Evolutionary conservation across 2,113 vertebrate species (phyloP), one percentile per base, ranked within the genome.

Genomic region (Hassar affinis): DNA sequence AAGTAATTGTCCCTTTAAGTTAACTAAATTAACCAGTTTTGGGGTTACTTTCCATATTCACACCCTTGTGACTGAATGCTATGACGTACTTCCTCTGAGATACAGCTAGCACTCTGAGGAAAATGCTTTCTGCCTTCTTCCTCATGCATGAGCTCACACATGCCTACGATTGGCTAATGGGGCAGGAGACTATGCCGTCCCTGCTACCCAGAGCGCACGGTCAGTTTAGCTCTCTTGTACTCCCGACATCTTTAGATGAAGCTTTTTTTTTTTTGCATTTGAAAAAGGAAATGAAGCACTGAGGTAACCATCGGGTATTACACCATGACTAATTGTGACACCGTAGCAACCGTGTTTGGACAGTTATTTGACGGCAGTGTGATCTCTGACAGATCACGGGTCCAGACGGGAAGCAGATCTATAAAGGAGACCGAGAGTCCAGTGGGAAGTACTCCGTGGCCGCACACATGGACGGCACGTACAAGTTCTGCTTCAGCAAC

Each of bases 401-500:
- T n/a, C 98, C 98, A 5, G 98, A 99, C 56, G 98, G 97, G 2
- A 98, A 98, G 92, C 96, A 96, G 86, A 97, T 99, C 84, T 96
- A 99, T 84, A 99, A 98, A 95, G 98, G 98, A 0, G 98, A 99
- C 81, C 87, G 97, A 38, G 98, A 99, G 88, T 99, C 98, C 89
- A 99, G 96, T 74, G 98, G 98, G 71, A 99, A 99, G 85, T 99
- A 99, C 89, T 99, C 97, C 0, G 98, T 99, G 87, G 97, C 98
- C 0, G 98, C 98, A 14, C 98, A 99, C 90, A 99, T 98, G 97
- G 98, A 99, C 30, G 98, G 98, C 66, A 97, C 93, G 0, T 99
- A 99, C 83, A 98, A 97, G 90, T 99, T 99, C 81, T 99, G 98
- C 92, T 99, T 99, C 89, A 99, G 98, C 93, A 99, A 99, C 90